These are phyloP conservation scores for Habropoda laboriosa DNA, from an alignment of 1,140 invertebrate genomes.

Conservation along the genomic window DNA sequence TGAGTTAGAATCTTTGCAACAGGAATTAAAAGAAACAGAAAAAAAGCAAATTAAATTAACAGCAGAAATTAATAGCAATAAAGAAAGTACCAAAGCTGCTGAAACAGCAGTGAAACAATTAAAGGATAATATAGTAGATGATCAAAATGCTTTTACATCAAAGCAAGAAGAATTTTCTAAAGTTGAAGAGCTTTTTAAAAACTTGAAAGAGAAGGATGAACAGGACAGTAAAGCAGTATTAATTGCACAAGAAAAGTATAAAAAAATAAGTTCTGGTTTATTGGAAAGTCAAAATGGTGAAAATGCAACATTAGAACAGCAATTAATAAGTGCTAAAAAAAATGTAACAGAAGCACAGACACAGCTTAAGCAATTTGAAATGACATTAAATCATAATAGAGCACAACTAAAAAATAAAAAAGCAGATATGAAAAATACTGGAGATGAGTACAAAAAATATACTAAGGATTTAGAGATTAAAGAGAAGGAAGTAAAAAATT, in stretches of 20 bases:
- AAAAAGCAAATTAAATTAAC: conserved; percentile 86
- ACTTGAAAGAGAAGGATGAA: conserved; percentile 86
- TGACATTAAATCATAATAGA: conserved; percentile 88
- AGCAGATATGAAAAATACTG: conserved; percentile 87
- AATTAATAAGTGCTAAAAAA: conserved; percentile 91
- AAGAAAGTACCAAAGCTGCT: conserved; percentile 87
- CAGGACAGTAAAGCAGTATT: conserved; percentile 86
- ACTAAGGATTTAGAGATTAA: conserved; percentile 84
- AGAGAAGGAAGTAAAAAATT: conserved; percentile 84
- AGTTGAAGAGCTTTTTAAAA: conserved; percentile 85
- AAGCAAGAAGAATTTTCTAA: conserved; percentile 88
- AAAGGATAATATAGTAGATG: conserved; percentile 87
- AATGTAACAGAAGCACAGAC: conserved; percentile 90
- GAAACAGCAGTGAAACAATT: conserved; percentile 87
- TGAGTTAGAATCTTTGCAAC: conserved; percentile 85
- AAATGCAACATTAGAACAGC: conserved; percentile 93
- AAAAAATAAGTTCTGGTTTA: conserved; percentile 92
- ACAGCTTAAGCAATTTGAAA: conserved; percentile 89
- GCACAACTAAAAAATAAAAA: conserved; percentile 87
- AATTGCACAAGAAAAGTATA: conserved; percentile 89
- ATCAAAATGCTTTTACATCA: conserved; percentile 84
- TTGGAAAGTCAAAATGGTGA: conserved; percentile 91
- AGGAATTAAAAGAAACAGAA: conserved; percentile 85
- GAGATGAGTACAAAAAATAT: conserved; percentile 88
- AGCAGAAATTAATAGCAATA: conserved; percentile 86